Evolutionary conservation across 2,113 vertebrate genomes (phyloP).

Genomic region (Paralichthys olivaceus): DNA sequence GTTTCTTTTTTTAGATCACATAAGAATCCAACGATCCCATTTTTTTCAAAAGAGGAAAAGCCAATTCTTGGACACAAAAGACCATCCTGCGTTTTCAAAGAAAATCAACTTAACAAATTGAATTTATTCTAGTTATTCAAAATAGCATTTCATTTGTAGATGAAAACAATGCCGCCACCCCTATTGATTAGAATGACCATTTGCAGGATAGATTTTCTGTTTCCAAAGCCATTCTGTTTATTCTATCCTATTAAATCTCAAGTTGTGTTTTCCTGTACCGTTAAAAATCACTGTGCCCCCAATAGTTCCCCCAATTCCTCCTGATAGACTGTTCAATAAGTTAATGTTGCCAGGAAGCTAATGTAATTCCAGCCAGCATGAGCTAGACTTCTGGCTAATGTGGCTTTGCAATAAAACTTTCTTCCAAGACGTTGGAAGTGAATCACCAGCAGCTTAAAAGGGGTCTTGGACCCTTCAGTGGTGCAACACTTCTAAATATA

Average conservation of each 20-base stretch:
- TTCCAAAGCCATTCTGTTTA: slow-evolving; percentile 65
- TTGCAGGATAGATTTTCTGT: slow-evolving; percentile 70
- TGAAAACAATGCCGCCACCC: slow-evolving; percentile 39
- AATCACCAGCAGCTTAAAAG: slow-evolving; percentile 63
- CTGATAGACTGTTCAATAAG: slow-evolving; percentile 71
- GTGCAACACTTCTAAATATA: slow-evolving; percentile 62
- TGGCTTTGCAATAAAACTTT: slow-evolving; percentile 66
- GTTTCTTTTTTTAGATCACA: not conserved
- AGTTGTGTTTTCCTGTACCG: slow-evolving; percentile 55
- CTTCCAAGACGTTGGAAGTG: slow-evolving; percentile 59
- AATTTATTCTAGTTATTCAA: slow-evolving; percentile 60
- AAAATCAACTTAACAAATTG: slow-evolving; percentile 46
- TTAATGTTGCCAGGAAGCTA: slow-evolving; percentile 65
- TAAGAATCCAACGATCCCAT: not conserved
- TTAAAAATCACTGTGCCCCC: slow-evolving; percentile 63
- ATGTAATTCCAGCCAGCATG: slow-evolving; percentile 61
- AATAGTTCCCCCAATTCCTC: slow-evolving; percentile 51
- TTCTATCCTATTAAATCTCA: slow-evolving; percentile 72
- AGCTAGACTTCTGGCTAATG: slow-evolving; percentile 66
- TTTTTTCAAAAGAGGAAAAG: not conserved
- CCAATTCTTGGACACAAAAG: slow-evolving; percentile 7
- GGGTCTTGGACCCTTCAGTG: slow-evolving; percentile 54
- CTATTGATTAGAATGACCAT: slow-evolving; percentile 61
- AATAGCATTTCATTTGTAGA: slow-evolving; percentile 46
- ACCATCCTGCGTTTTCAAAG: slow-evolving; percentile 24